A percentile compares a stretch with the other conserved stretches of the same genome.
Conservation (phyloP, 2,888 invertebrate species). For the Seira ritae region DNA sequence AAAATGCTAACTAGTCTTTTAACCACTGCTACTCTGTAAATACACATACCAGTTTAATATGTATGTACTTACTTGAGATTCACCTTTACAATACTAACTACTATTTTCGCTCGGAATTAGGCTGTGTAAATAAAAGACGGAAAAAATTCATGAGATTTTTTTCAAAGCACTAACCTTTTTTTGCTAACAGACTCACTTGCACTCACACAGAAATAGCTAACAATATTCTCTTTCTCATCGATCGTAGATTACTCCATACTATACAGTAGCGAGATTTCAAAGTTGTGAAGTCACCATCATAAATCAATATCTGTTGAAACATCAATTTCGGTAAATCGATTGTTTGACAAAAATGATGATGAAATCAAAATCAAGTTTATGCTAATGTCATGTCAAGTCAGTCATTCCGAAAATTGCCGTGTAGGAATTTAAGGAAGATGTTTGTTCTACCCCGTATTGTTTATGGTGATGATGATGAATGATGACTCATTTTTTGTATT, state of each 20-base stretch:
- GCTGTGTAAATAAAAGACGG: neutral
- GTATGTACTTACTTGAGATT: conserved; percentile 47
- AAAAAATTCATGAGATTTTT: neutral
- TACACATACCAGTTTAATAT: conserved; percentile 34
- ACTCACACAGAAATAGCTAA: neutral
- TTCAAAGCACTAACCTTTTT: neutral
- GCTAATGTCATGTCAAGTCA: conserved; percentile 1
- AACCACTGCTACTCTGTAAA: conserved; percentile 43
- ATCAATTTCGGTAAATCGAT: neutral
- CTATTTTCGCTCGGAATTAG: neutral
- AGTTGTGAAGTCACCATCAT: neutral
- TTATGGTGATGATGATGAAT: neutral
- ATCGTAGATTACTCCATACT: no score
- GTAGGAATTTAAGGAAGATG: conserved; percentile 1
- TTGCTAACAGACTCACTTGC: neutral
- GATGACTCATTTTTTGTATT: conserved; percentile 5
- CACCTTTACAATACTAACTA: conserved; percentile 40
- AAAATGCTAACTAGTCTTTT: conserved; percentile 61
- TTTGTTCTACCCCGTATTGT: neutral
- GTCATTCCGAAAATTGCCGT: no score
- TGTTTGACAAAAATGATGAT: neutral
- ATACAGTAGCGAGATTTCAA: no score
- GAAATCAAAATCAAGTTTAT: no score
- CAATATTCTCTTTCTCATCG: no score
- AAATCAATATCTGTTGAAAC: neutral